Percentiles rank a stretch among this genome's conserved stretches.
These are phyloP conservation scores for Eucera pruinosa DNA, from an alignment of 2,888 invertebrate species.

Conservation along the genomic window DNA sequence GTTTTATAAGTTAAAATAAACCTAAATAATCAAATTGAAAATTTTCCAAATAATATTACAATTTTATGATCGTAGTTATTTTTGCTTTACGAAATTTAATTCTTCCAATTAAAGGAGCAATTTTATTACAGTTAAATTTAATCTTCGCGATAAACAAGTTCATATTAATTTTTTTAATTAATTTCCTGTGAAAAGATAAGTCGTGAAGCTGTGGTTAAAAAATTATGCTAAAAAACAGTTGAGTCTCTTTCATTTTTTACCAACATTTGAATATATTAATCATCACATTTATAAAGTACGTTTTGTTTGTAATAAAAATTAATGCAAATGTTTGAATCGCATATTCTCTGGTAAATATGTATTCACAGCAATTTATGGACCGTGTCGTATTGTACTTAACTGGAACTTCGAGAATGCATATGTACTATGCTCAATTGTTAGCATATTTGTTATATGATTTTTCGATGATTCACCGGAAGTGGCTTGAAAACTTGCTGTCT, in stretches of 20 bases:
- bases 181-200: not conserved
- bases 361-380: constrained; percentile 36
- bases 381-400: constrained; percentile 8
- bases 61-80: too few species aligned
- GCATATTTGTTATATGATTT: constrained; percentile 20
- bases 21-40: too few species aligned
- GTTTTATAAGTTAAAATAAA: too few species aligned
- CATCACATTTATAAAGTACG: too few species aligned
- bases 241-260: too few species aligned
- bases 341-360: not conserved
- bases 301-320: not conserved
- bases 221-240: not conserved
- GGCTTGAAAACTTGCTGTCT: constrained; percentile 23
- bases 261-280: too few species aligned
- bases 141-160: too few species aligned
- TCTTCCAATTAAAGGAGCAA: too few species aligned
- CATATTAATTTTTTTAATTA: too few species aligned
- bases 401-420: constrained; percentile 2
- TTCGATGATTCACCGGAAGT: constrained; percentile 43
- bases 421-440: constrained; percentile 26
- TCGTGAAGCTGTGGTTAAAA: not conserved
- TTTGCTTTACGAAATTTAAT: too few species aligned
- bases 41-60: too few species aligned
- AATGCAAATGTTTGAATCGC: not conserved
- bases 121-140: too few species aligned